phyloP scores from a whole-genome alignment of 2,797 vertebrate genomes.

The Gallinago solitaria region DNA sequence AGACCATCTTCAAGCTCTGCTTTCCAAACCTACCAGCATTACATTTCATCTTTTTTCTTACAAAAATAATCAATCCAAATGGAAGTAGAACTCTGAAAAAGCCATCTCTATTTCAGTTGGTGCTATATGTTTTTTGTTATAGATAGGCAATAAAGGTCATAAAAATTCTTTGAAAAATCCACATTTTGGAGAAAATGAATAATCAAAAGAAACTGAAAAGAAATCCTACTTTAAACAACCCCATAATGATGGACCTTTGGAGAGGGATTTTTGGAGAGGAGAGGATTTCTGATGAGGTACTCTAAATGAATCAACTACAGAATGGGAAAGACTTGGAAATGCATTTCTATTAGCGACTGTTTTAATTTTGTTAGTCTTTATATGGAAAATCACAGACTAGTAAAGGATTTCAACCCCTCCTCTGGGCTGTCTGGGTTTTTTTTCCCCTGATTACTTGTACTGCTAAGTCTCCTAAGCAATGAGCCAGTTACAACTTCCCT shows the following conservation, averaged over 20 bases:
- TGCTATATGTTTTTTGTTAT: not conserved
- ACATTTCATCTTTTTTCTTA: not conserved
- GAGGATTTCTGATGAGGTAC: not conserved
- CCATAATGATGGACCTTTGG: not conserved
- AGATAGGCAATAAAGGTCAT: constrained; percentile 23
- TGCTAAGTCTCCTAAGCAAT: not conserved
- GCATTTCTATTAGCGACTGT: not conserved
- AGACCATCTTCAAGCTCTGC: not conserved
- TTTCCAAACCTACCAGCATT: not conserved
- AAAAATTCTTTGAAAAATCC: constrained; percentile 29
- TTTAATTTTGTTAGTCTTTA: not conserved
- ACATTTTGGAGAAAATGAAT: not conserved
- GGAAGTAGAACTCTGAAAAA: not conserved
- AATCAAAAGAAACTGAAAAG: not conserved
- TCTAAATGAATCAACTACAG: not conserved
- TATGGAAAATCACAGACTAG: not conserved
- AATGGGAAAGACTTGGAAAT: not conserved
- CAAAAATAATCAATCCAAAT: constrained; percentile 13
- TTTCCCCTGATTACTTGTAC: not conserved
- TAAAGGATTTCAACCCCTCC: not conserved
- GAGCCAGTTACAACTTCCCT: not conserved
- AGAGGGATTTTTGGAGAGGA: not conserved
- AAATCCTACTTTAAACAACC: not conserved
- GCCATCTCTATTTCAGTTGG: not conserved
- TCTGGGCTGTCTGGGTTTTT: not conserved